phyloP scores from a whole-genome alignment of 23 tunicate genomes.

The Phallusia fumigata region DNA sequence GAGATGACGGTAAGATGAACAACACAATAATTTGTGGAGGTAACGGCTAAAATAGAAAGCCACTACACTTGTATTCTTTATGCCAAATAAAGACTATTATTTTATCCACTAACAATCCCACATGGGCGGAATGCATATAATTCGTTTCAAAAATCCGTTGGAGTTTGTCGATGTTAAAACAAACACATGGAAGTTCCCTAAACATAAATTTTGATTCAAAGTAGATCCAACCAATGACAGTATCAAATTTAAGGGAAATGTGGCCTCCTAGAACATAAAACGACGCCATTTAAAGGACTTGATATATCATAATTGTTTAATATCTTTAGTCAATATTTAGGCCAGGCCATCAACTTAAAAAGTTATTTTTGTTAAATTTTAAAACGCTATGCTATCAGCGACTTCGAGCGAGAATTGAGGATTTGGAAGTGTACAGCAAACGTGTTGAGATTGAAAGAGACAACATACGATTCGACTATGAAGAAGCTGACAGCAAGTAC shows the following conservation, averaged over 20 bases:
- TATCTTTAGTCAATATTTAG: too few relatives aligned
- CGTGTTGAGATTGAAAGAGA: constrained; percentile 62
- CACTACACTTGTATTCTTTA: too few relatives aligned
- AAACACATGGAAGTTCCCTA: too few relatives aligned
- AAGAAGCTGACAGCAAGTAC: constrained; percentile 51
- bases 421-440: constrained; percentile 39
- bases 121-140: too few relatives aligned
- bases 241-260: not conserved
- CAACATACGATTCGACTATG: constrained; percentile 49
- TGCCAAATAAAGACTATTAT: too few relatives aligned
- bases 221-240: not conserved
- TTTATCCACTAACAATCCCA: too few relatives aligned
- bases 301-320: too few relatives aligned
- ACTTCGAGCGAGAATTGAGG: constrained; percentile 48
- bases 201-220: not conserved
- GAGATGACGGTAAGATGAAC: too few relatives aligned
- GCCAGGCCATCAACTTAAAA: not conserved
- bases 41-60: too few relatives aligned
- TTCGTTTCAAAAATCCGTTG: too few relatives aligned
- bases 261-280: not conserved
- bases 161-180: too few relatives aligned
- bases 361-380: not conserved
- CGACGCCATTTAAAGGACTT: not conserved
- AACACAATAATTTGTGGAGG: too few relatives aligned
- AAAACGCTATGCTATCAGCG: constrained; percentile 16